These are phyloP conservation scores for Hypercompe scribonia DNA, from an alignment of 2,888 invertebrate genomes.

Conservation along the genomic window DNA sequence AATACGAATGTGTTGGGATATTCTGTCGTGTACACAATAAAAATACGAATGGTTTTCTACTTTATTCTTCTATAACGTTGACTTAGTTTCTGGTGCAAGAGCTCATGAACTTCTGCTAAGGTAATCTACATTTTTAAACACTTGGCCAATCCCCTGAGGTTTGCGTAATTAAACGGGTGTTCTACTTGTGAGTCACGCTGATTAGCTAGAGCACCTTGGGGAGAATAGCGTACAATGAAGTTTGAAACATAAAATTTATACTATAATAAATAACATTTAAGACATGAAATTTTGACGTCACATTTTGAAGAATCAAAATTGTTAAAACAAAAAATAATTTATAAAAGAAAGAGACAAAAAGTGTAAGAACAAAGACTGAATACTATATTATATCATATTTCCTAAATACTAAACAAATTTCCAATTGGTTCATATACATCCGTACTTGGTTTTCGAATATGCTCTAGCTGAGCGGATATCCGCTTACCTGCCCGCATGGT, in stretches of 20 bases:
- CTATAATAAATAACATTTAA: neutral
- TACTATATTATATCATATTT: neutral
- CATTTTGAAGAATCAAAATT: too few species aligned
- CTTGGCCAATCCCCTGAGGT: neutral
- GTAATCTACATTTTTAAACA: neutral
- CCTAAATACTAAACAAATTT: conserved; percentile 24
- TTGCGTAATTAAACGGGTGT: neutral
- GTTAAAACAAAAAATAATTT: neutral
- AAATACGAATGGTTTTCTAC: neutral
- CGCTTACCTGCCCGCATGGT: conserved; percentile 41
- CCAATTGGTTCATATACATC: conserved; percentile 23
- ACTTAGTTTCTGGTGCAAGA: neutral
- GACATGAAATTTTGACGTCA: too few species aligned
- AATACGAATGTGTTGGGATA: neutral
- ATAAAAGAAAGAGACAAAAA: too few species aligned
- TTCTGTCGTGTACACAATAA: neutral
- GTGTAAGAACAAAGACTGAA: too few species aligned
- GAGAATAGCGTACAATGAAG: neutral
- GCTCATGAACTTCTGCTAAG: neutral
- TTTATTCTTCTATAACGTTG: neutral
- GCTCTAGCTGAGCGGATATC: conserved; percentile 40
- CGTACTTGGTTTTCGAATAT: conserved; percentile 24
- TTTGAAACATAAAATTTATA: neutral
- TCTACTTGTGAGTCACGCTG: neutral
- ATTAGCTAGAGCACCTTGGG: neutral